Conservation (phyloP, 1,140 invertebrate species). For the Ceratina australensis region DNA sequence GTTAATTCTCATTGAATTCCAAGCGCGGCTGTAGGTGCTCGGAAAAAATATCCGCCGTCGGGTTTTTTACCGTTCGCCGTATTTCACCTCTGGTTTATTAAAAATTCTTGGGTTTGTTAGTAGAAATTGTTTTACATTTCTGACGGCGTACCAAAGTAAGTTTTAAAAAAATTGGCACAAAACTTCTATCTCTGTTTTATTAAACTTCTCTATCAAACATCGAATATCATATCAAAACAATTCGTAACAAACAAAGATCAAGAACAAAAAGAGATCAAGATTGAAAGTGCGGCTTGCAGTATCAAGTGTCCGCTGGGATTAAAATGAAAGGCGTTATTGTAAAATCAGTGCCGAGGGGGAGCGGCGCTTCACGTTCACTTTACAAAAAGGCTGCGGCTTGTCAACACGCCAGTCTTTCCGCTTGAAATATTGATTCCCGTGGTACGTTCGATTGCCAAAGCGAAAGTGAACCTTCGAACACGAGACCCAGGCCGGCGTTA, state of each 20-base stretch:
- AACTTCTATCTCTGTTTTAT: background rate
- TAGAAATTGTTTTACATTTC: background rate
- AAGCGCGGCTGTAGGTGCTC: background rate
- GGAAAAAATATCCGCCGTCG: background rate
- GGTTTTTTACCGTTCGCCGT: no score
- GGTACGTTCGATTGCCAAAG: background rate
- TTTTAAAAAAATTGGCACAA: no score
- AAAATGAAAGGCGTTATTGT: slow-evolving; percentile 3
- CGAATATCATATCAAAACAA: background rate
- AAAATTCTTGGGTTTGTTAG: background rate
- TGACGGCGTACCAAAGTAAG: background rate
- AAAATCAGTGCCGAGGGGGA: background rate
- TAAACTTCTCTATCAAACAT: background rate
- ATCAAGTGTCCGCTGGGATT: background rate
- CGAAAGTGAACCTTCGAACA: slow-evolving; percentile 37
- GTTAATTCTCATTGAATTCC: slow-evolving; percentile 69
- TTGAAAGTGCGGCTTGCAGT: background rate
- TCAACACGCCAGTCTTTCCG: background rate
- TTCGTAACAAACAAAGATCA: background rate
- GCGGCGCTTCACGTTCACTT: background rate
- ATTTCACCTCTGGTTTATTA: slow-evolving; percentile 17
- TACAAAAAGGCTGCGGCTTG: background rate
- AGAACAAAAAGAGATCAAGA: background rate
- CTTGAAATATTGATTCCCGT: slow-evolving; percentile 38
- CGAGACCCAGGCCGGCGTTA: background rate